These are phyloP conservation scores for Leptestheria dahalacensis DNA, from an alignment of 1,140 invertebrate species.

Conservation along the genomic window DNA sequence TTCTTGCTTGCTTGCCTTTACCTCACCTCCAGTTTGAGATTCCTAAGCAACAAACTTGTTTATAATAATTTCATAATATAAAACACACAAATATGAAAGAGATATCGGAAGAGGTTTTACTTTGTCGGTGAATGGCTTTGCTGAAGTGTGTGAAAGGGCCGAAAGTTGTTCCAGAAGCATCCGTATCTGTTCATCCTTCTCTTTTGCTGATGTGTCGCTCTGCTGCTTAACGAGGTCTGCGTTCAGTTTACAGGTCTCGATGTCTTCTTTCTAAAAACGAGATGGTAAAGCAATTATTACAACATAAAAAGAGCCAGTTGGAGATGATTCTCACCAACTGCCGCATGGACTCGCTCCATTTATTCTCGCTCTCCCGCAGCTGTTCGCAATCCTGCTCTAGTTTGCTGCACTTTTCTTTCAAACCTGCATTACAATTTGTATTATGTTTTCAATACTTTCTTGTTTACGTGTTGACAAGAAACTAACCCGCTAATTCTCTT, in stretches of 20 bases:
- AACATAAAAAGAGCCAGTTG: background rate
- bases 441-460: background rate
- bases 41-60: background rate
- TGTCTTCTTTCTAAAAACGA: background rate
- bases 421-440: background rate
- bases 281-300: background rate
- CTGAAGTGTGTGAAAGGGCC: background rate
- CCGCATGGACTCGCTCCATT: too few relatives aligned
- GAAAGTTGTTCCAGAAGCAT: background rate
- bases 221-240: background rate
- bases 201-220: background rate
- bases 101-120: background rate
- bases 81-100: background rate
- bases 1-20: conserved; percentile 13
- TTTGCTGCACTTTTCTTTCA: background rate
- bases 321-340: background rate
- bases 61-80: background rate
- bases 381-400: background rate
- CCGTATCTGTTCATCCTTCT: conserved; percentile 4
- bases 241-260: background rate
- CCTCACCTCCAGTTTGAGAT: background rate
- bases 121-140: background rate
- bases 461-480: too few relatives aligned
- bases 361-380: background rate
- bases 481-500: background rate